Evolutionary conservation across 2,888 invertebrate genomes (phyloP), one percentile per base, ranked within the genome.

Genomic region (Brachylomia viminalis): DNA sequence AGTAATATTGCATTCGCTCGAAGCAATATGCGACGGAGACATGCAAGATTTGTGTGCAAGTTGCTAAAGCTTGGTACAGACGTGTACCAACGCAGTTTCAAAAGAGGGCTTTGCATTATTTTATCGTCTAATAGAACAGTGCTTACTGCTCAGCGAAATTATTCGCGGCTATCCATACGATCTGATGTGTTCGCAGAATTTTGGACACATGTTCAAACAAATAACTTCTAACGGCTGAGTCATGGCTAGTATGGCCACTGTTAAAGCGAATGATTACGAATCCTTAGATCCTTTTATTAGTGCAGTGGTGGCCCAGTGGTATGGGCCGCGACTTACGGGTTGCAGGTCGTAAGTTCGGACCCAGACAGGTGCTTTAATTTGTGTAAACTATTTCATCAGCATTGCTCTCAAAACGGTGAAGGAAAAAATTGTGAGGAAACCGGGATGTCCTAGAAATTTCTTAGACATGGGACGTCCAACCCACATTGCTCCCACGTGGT

Each of bases 1-100:
- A 69, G 54, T 42, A 54, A 33, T 47, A 71, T 75, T 58, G 62
- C 52, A 58, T 61, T 75, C 33, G 27, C 72, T 72, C 15, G 30
- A 59, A 72, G 59, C 54, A 13, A 45, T 58, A 27, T 58, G 47
- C 17, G 47, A 59, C 13, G 20, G 10, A 56, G 27, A 78, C n/a
- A 30, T n/a, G 42, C 10, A 45, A 68, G 23, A 13, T 23, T 27
- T 47, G 27, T 20, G 7, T 27, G 65, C 7, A 45, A 45, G 45
- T 65, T 45, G 13, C 27, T 65, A 65, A 20, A 27, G 45, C 47
- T 65, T 30, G 20, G 13, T 47, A 47, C 20, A 65, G 8, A 65
- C 8, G 47, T 7, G 42, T 42, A 62, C 42, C 42, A 10, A 10
- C 6, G 42, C 20, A 20, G 20, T 27, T 64, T 45, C 7, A 17